Conservation (phyloP, 2,113 vertebrate genomes). For the Hiodon alosoides region DNA sequence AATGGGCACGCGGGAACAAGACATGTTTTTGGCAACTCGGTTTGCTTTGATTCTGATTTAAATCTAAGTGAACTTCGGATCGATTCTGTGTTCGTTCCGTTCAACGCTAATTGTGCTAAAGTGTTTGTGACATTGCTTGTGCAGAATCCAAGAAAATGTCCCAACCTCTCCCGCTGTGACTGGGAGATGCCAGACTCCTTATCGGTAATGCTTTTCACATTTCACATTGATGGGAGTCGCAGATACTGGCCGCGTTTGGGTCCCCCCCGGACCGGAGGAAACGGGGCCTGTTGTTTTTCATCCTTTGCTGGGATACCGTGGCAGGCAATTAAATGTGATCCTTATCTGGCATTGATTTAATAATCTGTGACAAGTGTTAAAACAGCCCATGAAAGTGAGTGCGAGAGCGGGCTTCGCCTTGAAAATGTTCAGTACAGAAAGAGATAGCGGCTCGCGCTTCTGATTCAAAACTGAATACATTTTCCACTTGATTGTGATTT, state of each 20-base stretch:
- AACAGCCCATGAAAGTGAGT: background rate
- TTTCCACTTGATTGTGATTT: background rate
- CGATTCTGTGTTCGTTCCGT: background rate
- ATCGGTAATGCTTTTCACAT: background rate
- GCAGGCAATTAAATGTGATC: background rate
- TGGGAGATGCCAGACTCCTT: background rate
- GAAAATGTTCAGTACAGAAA: background rate
- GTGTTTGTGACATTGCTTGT: background rate
- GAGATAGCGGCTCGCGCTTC: background rate
- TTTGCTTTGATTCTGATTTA: background rate
- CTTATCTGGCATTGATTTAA: constrained; percentile 14
- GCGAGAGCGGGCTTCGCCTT: background rate
- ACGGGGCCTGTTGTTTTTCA: background rate
- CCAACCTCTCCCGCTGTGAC: background rate
- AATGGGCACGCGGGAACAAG: too few species aligned
- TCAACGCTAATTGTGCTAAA: background rate
- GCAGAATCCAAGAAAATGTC: background rate
- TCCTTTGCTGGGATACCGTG: background rate
- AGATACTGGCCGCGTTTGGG: background rate
- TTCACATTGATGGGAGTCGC: background rate
- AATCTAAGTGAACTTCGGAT: too few species aligned
- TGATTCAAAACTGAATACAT: background rate
- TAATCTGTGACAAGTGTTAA: background rate
- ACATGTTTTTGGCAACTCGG: background rate
- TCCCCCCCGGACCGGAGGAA: background rate